These are phyloP conservation scores for Mormyrus iriodes DNA, from an alignment of 2,113 vertebrate genomes.

Conservation along the genomic window DNA sequence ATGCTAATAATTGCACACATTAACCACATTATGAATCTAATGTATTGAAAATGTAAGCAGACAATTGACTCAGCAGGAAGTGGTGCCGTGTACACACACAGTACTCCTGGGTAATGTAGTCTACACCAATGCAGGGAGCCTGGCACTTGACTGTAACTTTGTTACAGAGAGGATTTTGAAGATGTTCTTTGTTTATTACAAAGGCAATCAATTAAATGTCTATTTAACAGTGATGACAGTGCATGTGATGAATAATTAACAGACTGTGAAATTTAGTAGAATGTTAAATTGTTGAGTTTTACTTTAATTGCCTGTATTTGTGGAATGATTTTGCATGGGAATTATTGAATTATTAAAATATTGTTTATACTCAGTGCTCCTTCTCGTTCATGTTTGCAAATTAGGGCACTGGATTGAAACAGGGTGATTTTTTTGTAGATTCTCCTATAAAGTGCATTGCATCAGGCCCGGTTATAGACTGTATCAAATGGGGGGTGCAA, in stretches of 20 bases:
- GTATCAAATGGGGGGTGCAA: no score
- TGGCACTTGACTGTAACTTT: neutral
- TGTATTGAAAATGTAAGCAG: neutral
- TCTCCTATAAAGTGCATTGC: neutral
- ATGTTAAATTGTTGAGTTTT: conserved; percentile 2
- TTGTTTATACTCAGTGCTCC: neutral
- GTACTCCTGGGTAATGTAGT: neutral
- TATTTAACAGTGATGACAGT: neutral
- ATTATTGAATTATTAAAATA: conserved; percentile 1
- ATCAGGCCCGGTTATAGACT: no score
- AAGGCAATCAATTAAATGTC: conserved; percentile 7
- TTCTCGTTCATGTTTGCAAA: conserved; percentile 6
- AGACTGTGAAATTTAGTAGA: neutral
- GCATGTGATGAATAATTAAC: conserved; percentile 5
- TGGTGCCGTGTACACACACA: neutral
- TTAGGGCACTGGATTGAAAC: neutral
- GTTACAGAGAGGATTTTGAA: neutral
- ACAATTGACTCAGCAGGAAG: neutral
- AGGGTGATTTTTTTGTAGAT: neutral
- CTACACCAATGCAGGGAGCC: neutral
- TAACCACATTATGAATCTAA: neutral
- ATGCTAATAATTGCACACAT: neutral
- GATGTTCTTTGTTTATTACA: neutral
- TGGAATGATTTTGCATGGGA: neutral
- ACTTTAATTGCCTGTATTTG: conserved; percentile 5